Percentiles rank a stretch among this genome's conserved stretches.
Evolutionary conservation across 2,113 vertebrate species (phyloP).

Genomic region (Microcebus lehilahytsara): DNA sequence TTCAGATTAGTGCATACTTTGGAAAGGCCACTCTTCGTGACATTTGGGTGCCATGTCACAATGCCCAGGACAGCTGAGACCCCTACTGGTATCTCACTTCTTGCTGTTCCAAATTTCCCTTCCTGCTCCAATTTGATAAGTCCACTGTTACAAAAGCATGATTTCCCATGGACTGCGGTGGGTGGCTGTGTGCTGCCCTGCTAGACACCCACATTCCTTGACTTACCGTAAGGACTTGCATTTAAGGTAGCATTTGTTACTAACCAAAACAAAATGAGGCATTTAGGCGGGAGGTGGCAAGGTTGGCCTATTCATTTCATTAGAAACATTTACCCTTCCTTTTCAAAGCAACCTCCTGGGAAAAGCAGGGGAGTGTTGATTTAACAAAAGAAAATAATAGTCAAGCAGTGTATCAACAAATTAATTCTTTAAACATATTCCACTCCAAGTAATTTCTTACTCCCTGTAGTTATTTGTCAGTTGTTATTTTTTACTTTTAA

Average conservation of each 20-base stretch:
- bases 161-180: background rate
- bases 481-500: background rate
- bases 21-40: background rate
- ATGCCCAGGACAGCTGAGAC: conserved; percentile 19
- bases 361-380: conserved; percentile 61
- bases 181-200: background rate
- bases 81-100: background rate
- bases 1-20: background rate
- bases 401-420: conserved; percentile 36
- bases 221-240: conserved; percentile 40
- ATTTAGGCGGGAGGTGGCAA: conserved; percentile 62
- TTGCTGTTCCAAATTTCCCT: background rate
- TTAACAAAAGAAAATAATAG: conserved; percentile 67
- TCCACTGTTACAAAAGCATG: background rate
- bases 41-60: conserved; percentile 38
- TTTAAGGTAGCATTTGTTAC: background rate
- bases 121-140: conserved; percentile 15
- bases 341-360: conserved; percentile 56
- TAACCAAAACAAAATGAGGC: conserved; percentile 61
- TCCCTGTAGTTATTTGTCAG: conserved; percentile 51
- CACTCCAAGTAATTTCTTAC: conserved; percentile 66
- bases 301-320: conserved; percentile 40
- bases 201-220: conserved; percentile 58
- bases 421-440: conserved; percentile 72
- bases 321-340: conserved; percentile 62